phyloP scores from a whole-genome alignment of 2,888 invertebrate genomes.

The Leptopterna dolabrata region DNA sequence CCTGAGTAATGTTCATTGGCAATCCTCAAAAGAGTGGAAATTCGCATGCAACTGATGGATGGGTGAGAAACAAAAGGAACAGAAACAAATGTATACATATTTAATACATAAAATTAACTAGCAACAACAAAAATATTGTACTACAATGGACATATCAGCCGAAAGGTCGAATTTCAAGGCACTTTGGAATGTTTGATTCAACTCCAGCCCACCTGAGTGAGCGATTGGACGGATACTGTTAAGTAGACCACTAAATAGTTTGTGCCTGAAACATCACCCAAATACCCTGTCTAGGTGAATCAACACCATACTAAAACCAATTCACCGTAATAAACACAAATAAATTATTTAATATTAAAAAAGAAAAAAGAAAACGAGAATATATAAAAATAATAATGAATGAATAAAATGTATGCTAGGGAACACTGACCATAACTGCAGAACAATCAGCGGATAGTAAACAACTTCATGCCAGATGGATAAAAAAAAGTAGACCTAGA shows the following conservation, averaged over 20 bases:
- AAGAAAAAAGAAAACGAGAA: neutral
- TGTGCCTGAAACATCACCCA: neutral
- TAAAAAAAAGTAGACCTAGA: neutral
- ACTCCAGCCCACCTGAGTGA: neutral
- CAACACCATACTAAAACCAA: neutral
- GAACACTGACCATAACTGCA: neutral
- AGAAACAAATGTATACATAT: slow-evolving; percentile 32
- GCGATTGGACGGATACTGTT: slow-evolving; percentile 28
- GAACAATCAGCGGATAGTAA: neutral
- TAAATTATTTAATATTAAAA: neutral
- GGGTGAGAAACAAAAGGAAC: slow-evolving; percentile 34
- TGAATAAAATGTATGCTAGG: neutral
- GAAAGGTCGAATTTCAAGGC: slow-evolving; percentile 12
- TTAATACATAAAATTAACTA: slow-evolving; percentile 11
- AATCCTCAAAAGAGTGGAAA: slow-evolving; percentile 41
- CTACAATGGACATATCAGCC: neutral
- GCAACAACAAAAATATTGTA: neutral
- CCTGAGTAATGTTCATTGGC: slow-evolving; percentile 29
- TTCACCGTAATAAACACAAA: neutral
- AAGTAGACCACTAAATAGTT: slow-evolving; percentile 7
- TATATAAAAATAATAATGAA: neutral
- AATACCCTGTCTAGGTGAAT: slow-evolving; percentile 15
- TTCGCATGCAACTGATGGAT: slow-evolving; percentile 44
- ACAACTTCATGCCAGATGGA: neutral
- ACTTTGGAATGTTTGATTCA: slow-evolving; percentile 14